Percentiles rank a stretch among this genome's conserved stretches.
Conservation (phyloP, 1,140 invertebrate genomes). For the Galleria mellonella region DNA sequence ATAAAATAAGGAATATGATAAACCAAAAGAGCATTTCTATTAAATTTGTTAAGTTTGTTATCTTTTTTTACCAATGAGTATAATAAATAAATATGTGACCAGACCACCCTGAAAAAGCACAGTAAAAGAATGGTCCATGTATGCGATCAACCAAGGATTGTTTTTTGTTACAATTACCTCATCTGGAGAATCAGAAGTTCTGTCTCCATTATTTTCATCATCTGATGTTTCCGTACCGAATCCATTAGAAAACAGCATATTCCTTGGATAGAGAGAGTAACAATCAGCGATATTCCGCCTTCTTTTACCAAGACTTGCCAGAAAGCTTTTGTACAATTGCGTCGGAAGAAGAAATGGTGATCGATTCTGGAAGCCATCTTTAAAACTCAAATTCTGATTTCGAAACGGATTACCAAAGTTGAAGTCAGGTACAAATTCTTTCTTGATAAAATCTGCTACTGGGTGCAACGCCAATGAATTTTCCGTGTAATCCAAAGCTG, state of each 20-base stretch:
- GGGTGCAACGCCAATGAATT: constrained; percentile 51
- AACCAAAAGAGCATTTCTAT: too few species aligned
- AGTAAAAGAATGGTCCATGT: too few species aligned
- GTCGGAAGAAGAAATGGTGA: constrained; percentile 80
- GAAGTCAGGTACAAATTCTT: constrained; percentile 69
- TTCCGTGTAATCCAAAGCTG: constrained; percentile 59
- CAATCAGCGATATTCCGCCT: constrained; percentile 64
- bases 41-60: too few species aligned
- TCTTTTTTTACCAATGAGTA: too few species aligned
- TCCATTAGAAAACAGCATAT: constrained; percentile 66
- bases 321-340: constrained; percentile 84
- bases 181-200: constrained; percentile 61
- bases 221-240: constrained; percentile 63
- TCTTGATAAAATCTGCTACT: constrained; percentile 70
- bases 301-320: constrained; percentile 77
- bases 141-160: too few species aligned
- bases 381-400: constrained; percentile 52
- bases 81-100: too few species aligned
- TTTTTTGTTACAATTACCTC: constrained; percentile 46
- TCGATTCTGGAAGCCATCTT: constrained; percentile 56
- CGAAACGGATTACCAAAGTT: constrained; percentile 63
- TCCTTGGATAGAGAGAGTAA: constrained; percentile 67
- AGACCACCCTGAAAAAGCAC: too few species aligned
- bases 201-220: constrained; percentile 61
- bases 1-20: too few species aligned